phyloP scores from a whole-genome alignment of 2,888 invertebrate species.

The Agelastica alni region DNA sequence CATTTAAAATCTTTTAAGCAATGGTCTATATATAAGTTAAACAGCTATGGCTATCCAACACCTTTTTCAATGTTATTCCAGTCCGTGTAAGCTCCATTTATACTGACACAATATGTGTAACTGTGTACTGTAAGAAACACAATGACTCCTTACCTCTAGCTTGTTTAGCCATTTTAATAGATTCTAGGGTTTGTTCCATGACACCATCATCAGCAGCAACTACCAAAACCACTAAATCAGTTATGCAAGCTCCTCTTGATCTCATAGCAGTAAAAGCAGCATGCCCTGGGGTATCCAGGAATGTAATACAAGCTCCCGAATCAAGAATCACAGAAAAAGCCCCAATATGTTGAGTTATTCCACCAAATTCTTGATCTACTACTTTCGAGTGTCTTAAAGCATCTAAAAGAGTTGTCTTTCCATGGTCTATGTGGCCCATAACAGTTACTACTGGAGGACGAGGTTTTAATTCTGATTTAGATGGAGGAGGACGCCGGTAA shows the following conservation, averaged over 20 bases:
- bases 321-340: slow-evolving; percentile 81
- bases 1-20: too few relatives aligned
- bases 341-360: slow-evolving; percentile 98
- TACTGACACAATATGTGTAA: too few relatives aligned
- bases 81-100: too few relatives aligned
- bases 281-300: slow-evolving; percentile 98
- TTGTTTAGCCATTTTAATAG: slow-evolving; percentile 81
- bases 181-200: slow-evolving; percentile 96
- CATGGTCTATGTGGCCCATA: slow-evolving; percentile 99
- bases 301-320: slow-evolving; percentile 82
- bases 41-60: too few relatives aligned
- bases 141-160: slow-evolving; percentile 74
- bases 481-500: slow-evolving; percentile 68
- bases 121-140: too few relatives aligned
- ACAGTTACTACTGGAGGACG: slow-evolving; percentile 95
- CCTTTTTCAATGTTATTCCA: too few relatives aligned
- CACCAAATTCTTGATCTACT: slow-evolving; percentile 93
- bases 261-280: slow-evolving; percentile 96
- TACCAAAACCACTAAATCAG: slow-evolving; percentile 93
- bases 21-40: too few relatives aligned
- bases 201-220: slow-evolving; percentile 99
- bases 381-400: slow-evolving; percentile 82
- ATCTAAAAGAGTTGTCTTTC: slow-evolving; percentile 94
- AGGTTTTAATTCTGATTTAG: slow-evolving; percentile 66
- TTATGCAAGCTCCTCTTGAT: slow-evolving; percentile 88